A percentile compares a stretch with the other conserved stretches of the same genome.
Evolutionary conservation across 2,113 vertebrate species (phyloP).

Genomic region (Sakesphorus luctuosus): DNA sequence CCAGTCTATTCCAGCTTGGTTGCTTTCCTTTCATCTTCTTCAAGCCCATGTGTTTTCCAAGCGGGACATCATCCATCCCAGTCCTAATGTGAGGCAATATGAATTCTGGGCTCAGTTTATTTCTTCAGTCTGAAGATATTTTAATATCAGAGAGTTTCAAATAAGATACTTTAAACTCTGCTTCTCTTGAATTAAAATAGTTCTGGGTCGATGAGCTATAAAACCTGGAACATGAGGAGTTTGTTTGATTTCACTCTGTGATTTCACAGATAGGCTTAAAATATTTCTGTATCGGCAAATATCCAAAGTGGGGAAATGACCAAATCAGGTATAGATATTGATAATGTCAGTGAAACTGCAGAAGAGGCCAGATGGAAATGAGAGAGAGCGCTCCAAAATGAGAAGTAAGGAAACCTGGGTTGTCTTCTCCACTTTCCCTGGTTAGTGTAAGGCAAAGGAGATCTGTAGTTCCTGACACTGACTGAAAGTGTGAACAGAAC

Average conservation of each 20-base stretch:
- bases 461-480: constrained; percentile 72
- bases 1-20: not conserved
- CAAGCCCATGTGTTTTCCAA: not conserved
- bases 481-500: constrained; percentile 67
- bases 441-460: constrained; percentile 60
- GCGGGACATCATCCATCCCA: not conserved
- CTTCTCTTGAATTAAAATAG: not conserved
- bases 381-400: not conserved
- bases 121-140: not conserved
- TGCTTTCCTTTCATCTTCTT: constrained; percentile 40
- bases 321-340: not conserved
- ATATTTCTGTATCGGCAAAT: not conserved
- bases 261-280: constrained; percentile 2
- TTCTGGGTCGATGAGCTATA: not conserved
- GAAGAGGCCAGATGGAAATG: not conserved
- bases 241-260: constrained; percentile 4
- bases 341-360: constrained; percentile 5
- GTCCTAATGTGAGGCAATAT: not conserved
- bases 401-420: not conserved
- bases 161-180: constrained; percentile 10
- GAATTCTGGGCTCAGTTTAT: not conserved
- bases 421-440: constrained; percentile 53
- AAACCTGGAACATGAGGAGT: not conserved
- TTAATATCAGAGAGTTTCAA: not conserved
- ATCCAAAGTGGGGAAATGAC: not conserved